Base-by-base conservation (phyloP, 2,888 invertebrate genomes). In the Dynastes grantii region DNA sequence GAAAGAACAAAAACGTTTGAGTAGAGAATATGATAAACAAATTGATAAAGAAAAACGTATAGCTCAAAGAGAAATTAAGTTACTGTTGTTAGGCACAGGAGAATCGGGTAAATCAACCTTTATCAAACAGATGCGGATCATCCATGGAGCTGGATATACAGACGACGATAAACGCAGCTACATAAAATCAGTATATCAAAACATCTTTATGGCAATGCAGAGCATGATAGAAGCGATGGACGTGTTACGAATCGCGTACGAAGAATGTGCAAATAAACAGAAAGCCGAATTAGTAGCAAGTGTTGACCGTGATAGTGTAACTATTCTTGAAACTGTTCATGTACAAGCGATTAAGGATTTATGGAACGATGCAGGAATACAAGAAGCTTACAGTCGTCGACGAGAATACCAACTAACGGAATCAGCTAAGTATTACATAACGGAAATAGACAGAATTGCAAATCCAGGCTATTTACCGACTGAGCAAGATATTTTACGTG, bases 201-300 rank as follows among this genome's bases (percentile, higher is more conserved):
- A 99, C 92, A 99, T 99, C 91, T 99, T 99, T 92, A 99, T 99
- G 99, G 99, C 99, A 85, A 99, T 99, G 98, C 98, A 99, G 92
- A 97, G 98, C 89, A 99, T 99, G 98, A 98, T 99, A 88, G 94
- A 98, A 86, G 99, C 99, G 87, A 99, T 99, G 98, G 98, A 99
- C 89, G 94, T 98, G 90, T 94, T 99, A 88, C 97, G 96, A 92
- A 98, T 99, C 90, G 95, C 95, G 89, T 99, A 98, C 90, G 97
- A 95, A 87, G 95, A 96, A 90, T 93, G 96, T 88, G 93, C 95
- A 89, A 97, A 96, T 91, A 93, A 77, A 98, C 97, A 96, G 91
- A 94, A 97, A 92, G 98, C 98, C 87, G 97, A 97, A 90, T 93
- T 98, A 90, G 96, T 99, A 88, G 94, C 96, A 89, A 92, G 95